These are phyloP conservation scores for Tenthredo amoena DNA, from an alignment of 2,888 invertebrate genomes.

Conservation along the genomic window DNA sequence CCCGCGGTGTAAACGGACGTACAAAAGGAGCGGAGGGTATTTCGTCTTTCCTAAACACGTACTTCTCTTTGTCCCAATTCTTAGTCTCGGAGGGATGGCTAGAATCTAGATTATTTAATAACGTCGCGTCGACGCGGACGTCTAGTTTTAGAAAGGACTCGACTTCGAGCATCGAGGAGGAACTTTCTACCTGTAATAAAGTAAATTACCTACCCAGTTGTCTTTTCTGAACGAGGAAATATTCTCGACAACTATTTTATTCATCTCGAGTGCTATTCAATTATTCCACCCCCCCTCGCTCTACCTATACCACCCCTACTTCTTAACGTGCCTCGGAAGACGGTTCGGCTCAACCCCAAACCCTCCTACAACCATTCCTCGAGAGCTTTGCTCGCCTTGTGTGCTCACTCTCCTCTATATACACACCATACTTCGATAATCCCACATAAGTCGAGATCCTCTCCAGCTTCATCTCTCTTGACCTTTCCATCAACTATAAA, in stretches of 20 bases:
- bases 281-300: slow-evolving; percentile 49
- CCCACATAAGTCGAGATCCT: slow-evolving; percentile 20
- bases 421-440: slow-evolving; percentile 28
- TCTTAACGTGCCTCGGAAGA: slow-evolving; percentile 38
- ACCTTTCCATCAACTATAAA: slow-evolving; percentile 18
- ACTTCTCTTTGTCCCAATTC: not conserved
- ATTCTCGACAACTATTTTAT: slow-evolving; percentile 48
- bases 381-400: slow-evolving; percentile 45
- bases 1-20: slow-evolving; percentile 32
- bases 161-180: not conserved
- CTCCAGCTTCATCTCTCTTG: slow-evolving; percentile 16
- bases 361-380: slow-evolving; percentile 6
- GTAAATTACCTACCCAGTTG: slow-evolving; percentile 32
- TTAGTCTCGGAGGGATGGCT: not conserved
- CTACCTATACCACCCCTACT: not conserved
- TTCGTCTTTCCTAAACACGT: slow-evolving; percentile 30
- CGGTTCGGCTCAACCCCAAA: slow-evolving; percentile 24
- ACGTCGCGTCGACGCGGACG: not conserved
- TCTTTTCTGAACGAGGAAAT: slow-evolving; percentile 20
- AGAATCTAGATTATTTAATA: slow-evolving; percentile 2
- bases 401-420: slow-evolving; percentile 4
- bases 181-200: slow-evolving; percentile 17
- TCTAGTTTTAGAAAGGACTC: not conserved
- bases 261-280: slow-evolving; percentile 53
- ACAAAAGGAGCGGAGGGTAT: slow-evolving; percentile 30